Conservation (phyloP, 2,888 invertebrate species). For the Coenonympha glycerion region DNA sequence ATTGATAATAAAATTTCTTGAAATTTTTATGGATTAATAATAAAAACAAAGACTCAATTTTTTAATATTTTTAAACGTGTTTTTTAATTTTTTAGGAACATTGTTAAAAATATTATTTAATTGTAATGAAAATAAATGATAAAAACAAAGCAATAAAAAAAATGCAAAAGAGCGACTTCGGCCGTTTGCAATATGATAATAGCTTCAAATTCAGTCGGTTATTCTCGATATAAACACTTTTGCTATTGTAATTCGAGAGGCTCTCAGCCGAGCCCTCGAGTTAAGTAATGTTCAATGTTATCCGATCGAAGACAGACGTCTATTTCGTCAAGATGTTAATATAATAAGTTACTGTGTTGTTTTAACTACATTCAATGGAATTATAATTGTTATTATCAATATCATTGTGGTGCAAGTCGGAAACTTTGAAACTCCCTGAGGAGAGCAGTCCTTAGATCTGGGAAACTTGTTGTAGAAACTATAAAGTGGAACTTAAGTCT, state of each 20-base stretch:
- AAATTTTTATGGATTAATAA: no score
- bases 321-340: constrained; percentile 2
- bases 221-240: not conserved
- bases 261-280: constrained; percentile 3
- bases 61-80: no score
- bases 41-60: no score
- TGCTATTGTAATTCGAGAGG: constrained; percentile 5
- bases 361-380: not conserved
- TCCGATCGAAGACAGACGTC: constrained; percentile 10
- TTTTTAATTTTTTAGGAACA: no score
- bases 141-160: no score
- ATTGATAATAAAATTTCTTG: no score
- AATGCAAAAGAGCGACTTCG: no score
- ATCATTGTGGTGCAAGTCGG: not conserved
- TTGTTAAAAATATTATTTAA: no score
- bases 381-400: not conserved
- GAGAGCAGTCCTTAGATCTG: no score
- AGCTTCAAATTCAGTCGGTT: not conserved
- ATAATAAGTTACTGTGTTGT: not conserved
- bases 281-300: constrained; percentile 12
- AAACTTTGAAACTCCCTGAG: not conserved
- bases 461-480: no score
- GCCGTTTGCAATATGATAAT: not conserved
- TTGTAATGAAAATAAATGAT: no score
- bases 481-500: no score